phyloP scores from a whole-genome alignment of 2,113 vertebrate species.

The Oncorhynchus nerka region DNA sequence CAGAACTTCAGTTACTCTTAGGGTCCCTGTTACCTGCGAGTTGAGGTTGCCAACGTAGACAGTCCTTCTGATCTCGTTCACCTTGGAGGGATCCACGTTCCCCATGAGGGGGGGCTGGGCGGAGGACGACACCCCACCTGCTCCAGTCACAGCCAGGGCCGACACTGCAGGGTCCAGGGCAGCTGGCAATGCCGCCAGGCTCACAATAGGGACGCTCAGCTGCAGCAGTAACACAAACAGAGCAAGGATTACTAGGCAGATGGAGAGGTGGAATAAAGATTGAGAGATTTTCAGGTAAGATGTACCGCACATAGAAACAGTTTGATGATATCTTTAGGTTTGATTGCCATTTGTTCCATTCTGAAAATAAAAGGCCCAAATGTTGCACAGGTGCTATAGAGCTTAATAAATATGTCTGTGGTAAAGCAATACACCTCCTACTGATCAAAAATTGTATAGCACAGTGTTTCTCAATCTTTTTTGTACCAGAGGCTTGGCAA shows the following conservation, averaged over 20 bases:
- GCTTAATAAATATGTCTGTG: too few species aligned
- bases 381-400: too few species aligned
- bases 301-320: too few species aligned
- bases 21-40: conserved; percentile 82
- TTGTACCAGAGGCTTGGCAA: too few species aligned
- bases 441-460: too few species aligned
- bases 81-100: conserved; percentile 94
- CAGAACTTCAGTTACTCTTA: not conserved
- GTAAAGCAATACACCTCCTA: too few species aligned
- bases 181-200: conserved; percentile 73
- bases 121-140: conserved; percentile 35
- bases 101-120: conserved; percentile 90
- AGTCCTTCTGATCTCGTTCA: conserved; percentile 94
- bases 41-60: conserved; percentile 96
- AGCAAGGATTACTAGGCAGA: conserved; percentile 24
- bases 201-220: conserved; percentile 85
- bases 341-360: too few species aligned
- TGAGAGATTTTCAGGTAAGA: not conserved
- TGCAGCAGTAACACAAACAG: not conserved
- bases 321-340: too few species aligned
- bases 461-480: too few species aligned
- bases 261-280: conserved; percentile 35
- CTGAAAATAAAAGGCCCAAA: too few species aligned
- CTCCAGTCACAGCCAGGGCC: conserved; percentile 52
- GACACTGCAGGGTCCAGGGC: conserved; percentile 78